phyloP scores from a whole-genome alignment of 2,113 vertebrate species.

The Synodontis membranacea region DNA sequence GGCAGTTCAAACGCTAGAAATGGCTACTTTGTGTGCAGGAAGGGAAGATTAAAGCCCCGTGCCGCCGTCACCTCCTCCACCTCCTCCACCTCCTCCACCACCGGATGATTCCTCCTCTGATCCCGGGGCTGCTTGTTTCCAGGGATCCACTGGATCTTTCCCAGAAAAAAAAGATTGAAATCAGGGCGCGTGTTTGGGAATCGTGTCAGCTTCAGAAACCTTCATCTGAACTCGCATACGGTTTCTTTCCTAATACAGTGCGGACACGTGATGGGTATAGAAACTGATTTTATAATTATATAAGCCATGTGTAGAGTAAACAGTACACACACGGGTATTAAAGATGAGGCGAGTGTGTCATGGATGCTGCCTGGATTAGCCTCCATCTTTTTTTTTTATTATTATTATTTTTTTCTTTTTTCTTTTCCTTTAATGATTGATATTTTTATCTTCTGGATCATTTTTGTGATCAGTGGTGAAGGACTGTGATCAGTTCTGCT shows the following conservation, averaged over 20 bases:
- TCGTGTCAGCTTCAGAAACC: neutral
- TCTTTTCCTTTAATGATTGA: accelerated
- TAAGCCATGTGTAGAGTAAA: neutral
- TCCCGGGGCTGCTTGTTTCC: conserved; percentile 36
- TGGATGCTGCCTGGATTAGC: neutral
- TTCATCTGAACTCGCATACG: no score
- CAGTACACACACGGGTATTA: neutral
- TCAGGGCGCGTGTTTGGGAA: conserved; percentile 49
- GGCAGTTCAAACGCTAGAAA: conserved; percentile 57
- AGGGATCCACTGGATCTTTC: conserved; percentile 52
- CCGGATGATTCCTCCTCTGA: conserved; percentile 25
- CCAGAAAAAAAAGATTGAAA: conserved; percentile 27
- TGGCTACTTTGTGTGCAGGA: conserved; percentile 61
- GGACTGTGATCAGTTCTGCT: neutral
- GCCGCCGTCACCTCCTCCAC: conserved; percentile 64
- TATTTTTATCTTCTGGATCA: neutral
- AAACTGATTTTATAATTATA: neutral
- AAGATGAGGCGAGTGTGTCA: neutral
- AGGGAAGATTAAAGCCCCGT: conserved; percentile 42
- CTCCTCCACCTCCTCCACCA: conserved; percentile 48
- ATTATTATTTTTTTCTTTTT: no score
- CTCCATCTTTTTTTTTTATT: conserved; percentile 6
- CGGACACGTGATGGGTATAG: neutral
- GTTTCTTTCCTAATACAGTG: neutral
- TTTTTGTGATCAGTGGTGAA: neutral